Evolutionary conservation across 2,113 vertebrate genomes (phyloP).

Genomic region (Acinonyx jubatus): DNA sequence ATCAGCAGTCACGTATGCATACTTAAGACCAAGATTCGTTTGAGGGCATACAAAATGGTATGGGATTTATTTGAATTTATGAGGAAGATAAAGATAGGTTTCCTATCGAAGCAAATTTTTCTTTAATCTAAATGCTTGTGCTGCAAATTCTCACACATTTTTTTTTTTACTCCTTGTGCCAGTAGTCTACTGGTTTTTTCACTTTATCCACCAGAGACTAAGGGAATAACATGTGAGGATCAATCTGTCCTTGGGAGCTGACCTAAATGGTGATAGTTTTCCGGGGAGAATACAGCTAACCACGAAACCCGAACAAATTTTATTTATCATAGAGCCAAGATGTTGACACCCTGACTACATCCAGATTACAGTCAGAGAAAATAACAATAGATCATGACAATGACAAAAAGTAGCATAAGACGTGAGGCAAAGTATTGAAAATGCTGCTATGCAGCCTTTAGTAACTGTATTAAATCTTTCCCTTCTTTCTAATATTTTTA

Average conservation of each 20-base stretch:
- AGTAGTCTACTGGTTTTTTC: neutral
- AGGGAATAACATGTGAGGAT: neutral
- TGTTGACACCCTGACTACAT: neutral
- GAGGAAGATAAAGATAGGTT: neutral
- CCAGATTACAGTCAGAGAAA: neutral
- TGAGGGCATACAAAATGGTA: neutral
- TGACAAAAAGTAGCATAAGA: neutral
- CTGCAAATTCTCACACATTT: neutral
- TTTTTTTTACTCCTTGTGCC: neutral
- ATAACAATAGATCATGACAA: neutral
- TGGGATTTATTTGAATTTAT: neutral
- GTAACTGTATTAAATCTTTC: neutral
- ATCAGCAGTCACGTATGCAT: neutral
- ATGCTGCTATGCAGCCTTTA: neutral
- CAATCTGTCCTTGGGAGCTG: neutral
- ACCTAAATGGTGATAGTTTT: neutral
- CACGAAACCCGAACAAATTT: neutral
- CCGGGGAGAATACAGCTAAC: neutral
- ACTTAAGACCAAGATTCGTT: neutral
- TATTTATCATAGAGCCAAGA: neutral
- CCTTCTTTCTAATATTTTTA: neutral
- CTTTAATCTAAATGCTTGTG: neutral
- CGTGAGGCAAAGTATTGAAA: neutral
- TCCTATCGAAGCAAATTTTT: neutral
- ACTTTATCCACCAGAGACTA: neutral